Conservation (phyloP, 2,888 invertebrate genomes). For the Aporophyla nigra region DNA sequence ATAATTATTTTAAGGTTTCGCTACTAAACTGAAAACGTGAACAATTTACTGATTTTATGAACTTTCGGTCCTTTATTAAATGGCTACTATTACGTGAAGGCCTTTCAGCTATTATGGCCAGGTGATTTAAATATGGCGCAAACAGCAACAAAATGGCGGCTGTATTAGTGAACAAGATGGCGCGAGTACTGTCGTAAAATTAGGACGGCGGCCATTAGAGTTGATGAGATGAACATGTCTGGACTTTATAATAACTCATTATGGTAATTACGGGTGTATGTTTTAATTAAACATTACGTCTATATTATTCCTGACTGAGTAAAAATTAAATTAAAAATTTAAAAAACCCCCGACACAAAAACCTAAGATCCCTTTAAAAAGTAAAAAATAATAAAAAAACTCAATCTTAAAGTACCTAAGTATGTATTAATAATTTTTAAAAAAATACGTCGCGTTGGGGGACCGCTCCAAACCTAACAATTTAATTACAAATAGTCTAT, state of each 20-base stretch:
- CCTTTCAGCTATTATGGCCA: slow-evolving; percentile 44
- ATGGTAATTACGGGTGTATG: slow-evolving; percentile 41
- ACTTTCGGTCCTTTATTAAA: slow-evolving; percentile 60
- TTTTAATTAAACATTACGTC: slow-evolving; percentile 42
- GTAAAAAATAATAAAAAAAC: too few relatives aligned
- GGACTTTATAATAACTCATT: slow-evolving; percentile 58
- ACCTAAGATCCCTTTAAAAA: too few relatives aligned
- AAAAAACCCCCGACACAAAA: too few relatives aligned
- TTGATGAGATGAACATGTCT: slow-evolving; percentile 56
- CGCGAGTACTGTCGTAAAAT: slow-evolving; percentile 45
- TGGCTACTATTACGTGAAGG: slow-evolving; percentile 43
- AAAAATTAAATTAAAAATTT: too few relatives aligned
- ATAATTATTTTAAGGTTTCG: slow-evolving; percentile 56
- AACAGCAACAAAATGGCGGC: slow-evolving; percentile 58
- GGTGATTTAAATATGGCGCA: slow-evolving; percentile 62
- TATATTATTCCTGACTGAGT: slow-evolving; percentile 31
- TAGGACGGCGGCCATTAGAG: slow-evolving; percentile 47
- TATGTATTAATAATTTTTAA: too few relatives aligned
- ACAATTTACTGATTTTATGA: slow-evolving; percentile 62
- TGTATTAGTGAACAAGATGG: slow-evolving; percentile 56
- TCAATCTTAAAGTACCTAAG: too few relatives aligned
- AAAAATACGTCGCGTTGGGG: too few relatives aligned
- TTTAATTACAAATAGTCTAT: too few relatives aligned
- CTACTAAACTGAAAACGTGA: slow-evolving; percentile 55
- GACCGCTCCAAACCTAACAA: too few relatives aligned